These are phyloP conservation scores for Cyclophora albipunctata DNA, from an alignment of 2,888 invertebrate genomes.

Conservation along the genomic window DNA sequence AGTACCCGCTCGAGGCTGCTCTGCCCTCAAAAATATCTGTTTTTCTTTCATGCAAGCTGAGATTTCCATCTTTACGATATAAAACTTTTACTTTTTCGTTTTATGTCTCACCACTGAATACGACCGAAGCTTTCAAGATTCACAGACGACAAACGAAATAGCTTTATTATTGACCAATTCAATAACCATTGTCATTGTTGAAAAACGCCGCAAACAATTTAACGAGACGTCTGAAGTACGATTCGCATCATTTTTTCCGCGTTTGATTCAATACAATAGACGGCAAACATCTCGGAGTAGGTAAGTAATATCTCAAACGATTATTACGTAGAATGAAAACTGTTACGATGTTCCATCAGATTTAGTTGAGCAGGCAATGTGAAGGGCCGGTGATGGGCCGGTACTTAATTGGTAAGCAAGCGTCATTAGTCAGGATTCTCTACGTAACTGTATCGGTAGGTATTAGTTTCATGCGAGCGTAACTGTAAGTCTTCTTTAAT, in stretches of 20 bases:
- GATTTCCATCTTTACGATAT: constrained; percentile 70
- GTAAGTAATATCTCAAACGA: no score
- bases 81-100: constrained; percentile 48
- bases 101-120: constrained; percentile 33
- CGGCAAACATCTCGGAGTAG: no score
- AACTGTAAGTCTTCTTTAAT: constrained; percentile 59
- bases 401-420: constrained; percentile 9
- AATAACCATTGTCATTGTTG: no score
- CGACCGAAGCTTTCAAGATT: constrained; percentile 14
- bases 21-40: constrained; percentile 62
- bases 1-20: constrained; percentile 69
- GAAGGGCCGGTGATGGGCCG: no score
- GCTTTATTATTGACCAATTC: constrained; percentile 7
- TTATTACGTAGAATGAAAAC: no score
- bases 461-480: constrained; percentile 25
- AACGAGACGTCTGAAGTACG: no score
- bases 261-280: constrained; percentile 2
- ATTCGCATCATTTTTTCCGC: no score
- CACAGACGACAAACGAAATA: constrained; percentile 12
- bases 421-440: constrained; percentile 35
- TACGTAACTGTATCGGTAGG: constrained; percentile 22
- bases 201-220: no score
- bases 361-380: constrained; percentile 1
- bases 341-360: no score
- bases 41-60: constrained; percentile 56